A percentile compares a stretch with the other conserved stretches of the same genome.
Conservation (phyloP, 2,888 invertebrate species). For the Lissonota sp. region DNA sequence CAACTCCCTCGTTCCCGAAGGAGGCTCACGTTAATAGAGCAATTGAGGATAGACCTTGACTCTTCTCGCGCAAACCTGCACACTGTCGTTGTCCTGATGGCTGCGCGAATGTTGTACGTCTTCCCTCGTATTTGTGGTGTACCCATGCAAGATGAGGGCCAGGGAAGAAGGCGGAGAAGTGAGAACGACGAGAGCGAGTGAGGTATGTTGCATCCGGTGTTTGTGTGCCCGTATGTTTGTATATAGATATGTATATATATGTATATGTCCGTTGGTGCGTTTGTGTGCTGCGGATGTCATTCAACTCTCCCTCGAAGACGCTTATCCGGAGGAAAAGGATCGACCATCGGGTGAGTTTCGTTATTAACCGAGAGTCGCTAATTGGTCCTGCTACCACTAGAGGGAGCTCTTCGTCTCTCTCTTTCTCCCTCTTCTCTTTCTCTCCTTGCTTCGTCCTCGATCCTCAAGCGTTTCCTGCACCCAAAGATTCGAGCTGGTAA, state of each 20-base stretch:
- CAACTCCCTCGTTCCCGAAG: slow-evolving; percentile 39
- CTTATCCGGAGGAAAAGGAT: slow-evolving; percentile 44
- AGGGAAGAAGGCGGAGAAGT: background rate
- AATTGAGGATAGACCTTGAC: slow-evolving; percentile 56
- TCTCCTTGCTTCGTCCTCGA: slow-evolving; percentile 2
- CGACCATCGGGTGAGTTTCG: slow-evolving; percentile 53
- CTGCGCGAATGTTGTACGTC: background rate
- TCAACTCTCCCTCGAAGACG: slow-evolving; percentile 55
- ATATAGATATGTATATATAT: no score
- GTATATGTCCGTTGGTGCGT: slow-evolving; percentile 51
- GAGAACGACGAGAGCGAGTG: background rate
- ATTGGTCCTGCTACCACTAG: slow-evolving; percentile 54
- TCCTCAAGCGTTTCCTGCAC: slow-evolving; percentile 44
- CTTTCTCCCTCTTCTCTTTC: background rate
- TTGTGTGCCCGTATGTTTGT: no score
- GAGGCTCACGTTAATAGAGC: slow-evolving; percentile 52
- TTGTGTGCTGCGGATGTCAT: slow-evolving; percentile 46
- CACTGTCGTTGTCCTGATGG: no score
- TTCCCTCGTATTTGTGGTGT: slow-evolving; percentile 12
- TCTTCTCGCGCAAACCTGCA: background rate
- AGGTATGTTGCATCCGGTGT: slow-evolving; percentile 19
- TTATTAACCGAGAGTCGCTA: slow-evolving; percentile 64
- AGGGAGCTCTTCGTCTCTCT: background rate
- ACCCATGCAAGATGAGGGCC: slow-evolving; percentile 2
- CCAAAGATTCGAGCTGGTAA: slow-evolving; percentile 36